Conservation (phyloP, 2,113 vertebrate genomes). For the Coregonus clupeaformis region DNA sequence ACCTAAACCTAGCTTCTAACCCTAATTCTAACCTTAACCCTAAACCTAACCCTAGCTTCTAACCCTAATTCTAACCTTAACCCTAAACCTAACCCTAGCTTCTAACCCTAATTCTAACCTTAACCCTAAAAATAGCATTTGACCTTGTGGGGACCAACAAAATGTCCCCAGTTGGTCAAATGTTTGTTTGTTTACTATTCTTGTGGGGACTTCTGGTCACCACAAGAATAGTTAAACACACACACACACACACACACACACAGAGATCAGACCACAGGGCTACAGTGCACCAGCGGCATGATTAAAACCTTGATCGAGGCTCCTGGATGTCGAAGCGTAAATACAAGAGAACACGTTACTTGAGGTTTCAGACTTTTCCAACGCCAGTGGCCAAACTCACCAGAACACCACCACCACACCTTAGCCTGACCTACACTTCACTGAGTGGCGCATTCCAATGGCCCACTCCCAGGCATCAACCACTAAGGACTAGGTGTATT, state of each 20-base stretch:
- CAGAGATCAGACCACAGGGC: conserved; percentile 21
- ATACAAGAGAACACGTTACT: conserved; percentile 19
- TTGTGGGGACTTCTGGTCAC: no score
- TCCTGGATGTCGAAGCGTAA: conserved; percentile 23
- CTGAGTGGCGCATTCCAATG: background rate
- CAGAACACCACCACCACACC: background rate
- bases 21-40: no score
- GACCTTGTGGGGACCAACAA: no score
- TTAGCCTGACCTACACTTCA: background rate
- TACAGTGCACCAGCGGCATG: conserved; percentile 36
- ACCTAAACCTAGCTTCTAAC: no score
- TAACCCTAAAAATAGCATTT: no score
- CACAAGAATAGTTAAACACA: no score
- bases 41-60: no score
- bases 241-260: conserved; percentile 13
- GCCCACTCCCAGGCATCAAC: background rate
- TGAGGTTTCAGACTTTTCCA: conserved; percentile 15
- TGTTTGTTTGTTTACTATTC: no score
- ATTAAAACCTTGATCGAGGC: conserved; percentile 32
- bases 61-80: no score
- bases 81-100: no score
- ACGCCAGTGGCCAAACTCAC: background rate
- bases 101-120: no score
- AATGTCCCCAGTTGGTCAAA: no score
- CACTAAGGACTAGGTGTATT: background rate